Evolutionary conservation across 2,888 invertebrate species (phyloP).

Genomic region (Drosophila recens): DNA sequence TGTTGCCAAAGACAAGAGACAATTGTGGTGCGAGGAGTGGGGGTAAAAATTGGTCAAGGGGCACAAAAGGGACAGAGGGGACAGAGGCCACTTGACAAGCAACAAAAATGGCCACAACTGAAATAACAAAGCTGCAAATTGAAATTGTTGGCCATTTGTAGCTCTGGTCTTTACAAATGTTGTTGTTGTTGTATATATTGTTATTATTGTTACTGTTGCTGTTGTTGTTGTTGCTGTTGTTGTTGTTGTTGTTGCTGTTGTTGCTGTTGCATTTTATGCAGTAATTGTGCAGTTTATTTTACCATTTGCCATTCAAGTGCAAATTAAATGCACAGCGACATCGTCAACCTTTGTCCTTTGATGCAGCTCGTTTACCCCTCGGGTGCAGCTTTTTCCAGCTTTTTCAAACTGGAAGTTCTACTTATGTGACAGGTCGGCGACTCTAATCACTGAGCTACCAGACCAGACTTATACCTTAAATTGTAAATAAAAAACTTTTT

Average conservation of each 20-base stretch:
- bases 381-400: no score
- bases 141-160: slow-evolving; percentile 65
- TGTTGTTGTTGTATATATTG: slow-evolving; percentile 2
- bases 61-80: not conserved
- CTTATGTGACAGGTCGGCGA: no score
- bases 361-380: slow-evolving; percentile 52
- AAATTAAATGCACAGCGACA: slow-evolving; percentile 69
- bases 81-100: slow-evolving; percentile 39
- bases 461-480: not conserved
- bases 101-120: slow-evolving; percentile 54
- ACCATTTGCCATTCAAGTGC: slow-evolving; percentile 64
- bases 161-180: slow-evolving; percentile 34
- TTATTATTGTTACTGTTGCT: slow-evolving; percentile 7
- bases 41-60: slow-evolving; percentile 3
- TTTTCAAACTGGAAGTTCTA: no score
- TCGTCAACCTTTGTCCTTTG: slow-evolving; percentile 59
- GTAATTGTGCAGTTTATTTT: slow-evolving; percentile 73
- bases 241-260: slow-evolving; percentile 14
- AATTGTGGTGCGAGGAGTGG: not conserved
- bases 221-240: slow-evolving; percentile 5
- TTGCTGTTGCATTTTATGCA: slow-evolving; percentile 33
- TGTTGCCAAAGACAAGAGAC: slow-evolving; percentile 30
- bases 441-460: no score
- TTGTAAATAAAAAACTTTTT: not conserved
- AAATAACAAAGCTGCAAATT: slow-evolving; percentile 65